phyloP scores from a whole-genome alignment of 2,888 invertebrate genomes.

The Gerris lacustris region DNA sequence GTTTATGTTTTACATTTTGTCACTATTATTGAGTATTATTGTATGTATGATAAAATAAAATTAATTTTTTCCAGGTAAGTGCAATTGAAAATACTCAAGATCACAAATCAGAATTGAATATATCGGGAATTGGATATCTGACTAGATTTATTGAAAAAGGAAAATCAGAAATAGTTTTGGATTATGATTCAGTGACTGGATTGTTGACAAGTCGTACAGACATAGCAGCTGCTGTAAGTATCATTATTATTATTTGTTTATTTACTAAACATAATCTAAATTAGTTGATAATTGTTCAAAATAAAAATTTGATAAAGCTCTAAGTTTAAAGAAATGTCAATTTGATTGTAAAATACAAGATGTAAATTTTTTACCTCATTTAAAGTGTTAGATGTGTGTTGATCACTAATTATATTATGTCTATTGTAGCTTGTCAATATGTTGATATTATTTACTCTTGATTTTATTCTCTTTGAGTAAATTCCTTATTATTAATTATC shows the following conservation, averaged over 20 bases:
- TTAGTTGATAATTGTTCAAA: not conserved
- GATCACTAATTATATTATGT: too few species aligned
- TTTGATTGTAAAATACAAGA: too few species aligned
- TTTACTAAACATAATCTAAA: not conserved
- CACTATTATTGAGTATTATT: too few species aligned
- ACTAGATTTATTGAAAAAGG: slow-evolving; percentile 80
- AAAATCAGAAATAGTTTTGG: slow-evolving; percentile 73
- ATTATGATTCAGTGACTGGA: slow-evolving; percentile 81
- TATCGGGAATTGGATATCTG: slow-evolving; percentile 83
- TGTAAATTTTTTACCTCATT: too few species aligned
- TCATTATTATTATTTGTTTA: not conserved
- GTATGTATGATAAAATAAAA: too few species aligned
- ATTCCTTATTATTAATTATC: too few species aligned
- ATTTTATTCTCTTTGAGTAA: too few species aligned
- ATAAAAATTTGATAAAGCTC: too few species aligned
- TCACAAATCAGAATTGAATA: slow-evolving; percentile 80
- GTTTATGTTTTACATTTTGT: too few species aligned
- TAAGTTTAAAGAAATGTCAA: not conserved
- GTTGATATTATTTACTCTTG: too few species aligned
- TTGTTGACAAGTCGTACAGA: slow-evolving; percentile 66
- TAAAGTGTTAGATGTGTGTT: too few species aligned
- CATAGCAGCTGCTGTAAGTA: slow-evolving; percentile 47
- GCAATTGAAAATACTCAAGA: slow-evolving; percentile 90
- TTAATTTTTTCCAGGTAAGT: slow-evolving; percentile 40
- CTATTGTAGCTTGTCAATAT: too few species aligned